phyloP scores from a whole-genome alignment of 1,140 invertebrate species.

The Geopemphigus sp. region DNA sequence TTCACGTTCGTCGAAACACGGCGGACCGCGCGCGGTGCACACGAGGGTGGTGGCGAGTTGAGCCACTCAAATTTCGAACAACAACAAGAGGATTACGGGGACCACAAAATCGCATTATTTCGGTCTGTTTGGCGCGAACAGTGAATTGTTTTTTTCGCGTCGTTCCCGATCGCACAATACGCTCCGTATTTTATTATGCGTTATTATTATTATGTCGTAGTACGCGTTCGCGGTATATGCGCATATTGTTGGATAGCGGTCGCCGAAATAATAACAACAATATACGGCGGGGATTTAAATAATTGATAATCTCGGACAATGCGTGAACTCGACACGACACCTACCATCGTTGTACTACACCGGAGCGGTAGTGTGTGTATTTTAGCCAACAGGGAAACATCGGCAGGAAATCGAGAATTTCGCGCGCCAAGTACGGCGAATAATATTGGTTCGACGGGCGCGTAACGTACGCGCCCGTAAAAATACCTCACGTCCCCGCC shows the following conservation, averaged over 20 bases:
- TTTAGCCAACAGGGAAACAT: conserved; percentile 1
- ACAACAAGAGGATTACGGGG: conserved; percentile 47
- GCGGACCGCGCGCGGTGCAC: neutral
- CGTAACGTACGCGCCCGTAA: neutral
- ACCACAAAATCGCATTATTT: conserved; percentile 48
- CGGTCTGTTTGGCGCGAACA: conserved; percentile 46
- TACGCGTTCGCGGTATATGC: neutral
- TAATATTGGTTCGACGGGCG: no score
- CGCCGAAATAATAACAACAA: conserved; percentile 13
- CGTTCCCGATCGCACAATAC: conserved; percentile 24
- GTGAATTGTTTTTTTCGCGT: conserved; percentile 43
- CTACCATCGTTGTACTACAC: neutral
- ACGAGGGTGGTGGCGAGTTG: neutral
- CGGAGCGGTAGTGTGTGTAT: no score
- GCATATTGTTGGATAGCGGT: conserved; percentile 38
- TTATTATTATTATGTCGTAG: conserved; percentile 40
- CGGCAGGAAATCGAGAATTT: neutral
- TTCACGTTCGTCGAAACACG: neutral
- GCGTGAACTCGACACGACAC: conserved; percentile 7
- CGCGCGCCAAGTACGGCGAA: no score
- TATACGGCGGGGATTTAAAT: conserved; percentile 31
- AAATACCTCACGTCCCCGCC: neutral
- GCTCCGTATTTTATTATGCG: conserved; percentile 28
- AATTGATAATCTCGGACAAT: conserved; percentile 47
- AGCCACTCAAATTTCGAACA: conserved; percentile 45